Percentiles rank a stretch among this genome's conserved stretches.
These are phyloP conservation scores for Mobula hypostoma DNA, from an alignment of 2,113 vertebrate species.

Conservation along the genomic window DNA sequence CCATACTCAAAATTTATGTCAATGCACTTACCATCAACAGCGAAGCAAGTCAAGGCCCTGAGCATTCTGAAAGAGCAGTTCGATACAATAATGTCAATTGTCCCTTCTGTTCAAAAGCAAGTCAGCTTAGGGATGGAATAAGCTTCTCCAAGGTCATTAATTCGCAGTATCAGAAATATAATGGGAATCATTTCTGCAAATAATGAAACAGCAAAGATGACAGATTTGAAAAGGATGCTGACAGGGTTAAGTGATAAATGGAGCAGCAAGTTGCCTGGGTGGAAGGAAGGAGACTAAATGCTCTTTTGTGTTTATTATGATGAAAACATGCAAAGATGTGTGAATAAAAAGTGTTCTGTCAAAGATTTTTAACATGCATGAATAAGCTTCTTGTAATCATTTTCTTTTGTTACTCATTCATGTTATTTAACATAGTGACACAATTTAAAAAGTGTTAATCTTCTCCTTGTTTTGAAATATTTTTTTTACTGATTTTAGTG, in stretches of 20 bases:
- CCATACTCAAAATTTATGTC: neutral
- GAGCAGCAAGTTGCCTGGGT: neutral
- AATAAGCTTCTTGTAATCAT: slow-evolving; percentile 12
- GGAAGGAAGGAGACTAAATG: neutral
- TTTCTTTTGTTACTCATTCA: slow-evolving; percentile 9
- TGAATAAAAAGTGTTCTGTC: slow-evolving; percentile 14
- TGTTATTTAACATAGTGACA: neutral
- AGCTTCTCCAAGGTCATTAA: neutral
- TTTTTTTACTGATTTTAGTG: neutral
- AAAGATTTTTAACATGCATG: neutral
- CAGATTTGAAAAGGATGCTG: neutral
- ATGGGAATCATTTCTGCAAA: neutral
- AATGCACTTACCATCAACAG: neutral
- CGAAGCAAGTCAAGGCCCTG: neutral
- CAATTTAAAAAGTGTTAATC: neutral
- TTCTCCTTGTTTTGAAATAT: neutral
- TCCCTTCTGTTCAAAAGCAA: neutral
- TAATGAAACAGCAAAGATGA: slow-evolving; percentile 23
- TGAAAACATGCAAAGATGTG: slow-evolving; percentile 4
- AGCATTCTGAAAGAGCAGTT: neutral
- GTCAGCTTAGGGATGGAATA: neutral
- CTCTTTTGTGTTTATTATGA: neutral
- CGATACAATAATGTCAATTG: neutral
- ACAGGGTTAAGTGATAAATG: slow-evolving; percentile 30
- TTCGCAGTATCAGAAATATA: neutral